These are phyloP conservation scores for Macroglossus sobrinus DNA, from an alignment of 2,113 vertebrate species.

Conservation along the genomic window DNA sequence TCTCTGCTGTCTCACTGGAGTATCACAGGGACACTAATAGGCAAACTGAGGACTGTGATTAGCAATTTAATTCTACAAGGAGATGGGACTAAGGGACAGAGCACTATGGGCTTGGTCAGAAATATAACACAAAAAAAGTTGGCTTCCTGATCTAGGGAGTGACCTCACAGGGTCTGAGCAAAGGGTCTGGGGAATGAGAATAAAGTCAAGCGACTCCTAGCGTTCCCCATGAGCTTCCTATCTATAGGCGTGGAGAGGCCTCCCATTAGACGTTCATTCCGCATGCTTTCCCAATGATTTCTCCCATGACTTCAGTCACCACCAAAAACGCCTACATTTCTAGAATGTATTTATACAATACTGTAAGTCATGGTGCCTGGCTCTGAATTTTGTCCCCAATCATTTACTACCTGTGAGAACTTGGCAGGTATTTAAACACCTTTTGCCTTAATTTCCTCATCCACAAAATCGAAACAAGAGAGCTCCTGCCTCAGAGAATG, in stretches of 20 bases:
- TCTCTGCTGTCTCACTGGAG: background rate
- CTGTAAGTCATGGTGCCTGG: background rate
- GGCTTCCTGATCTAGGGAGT: background rate
- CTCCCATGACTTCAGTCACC: background rate
- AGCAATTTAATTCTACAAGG: background rate
- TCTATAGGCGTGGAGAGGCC: fast-evolving
- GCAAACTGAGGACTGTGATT: background rate
- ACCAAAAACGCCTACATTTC: background rate
- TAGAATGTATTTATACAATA: background rate
- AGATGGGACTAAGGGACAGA: background rate
- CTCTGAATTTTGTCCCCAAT: background rate
- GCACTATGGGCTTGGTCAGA: background rate
- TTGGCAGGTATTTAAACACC: background rate
- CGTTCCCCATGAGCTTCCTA: background rate
- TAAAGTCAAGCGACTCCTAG: background rate
- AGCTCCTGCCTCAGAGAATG: background rate
- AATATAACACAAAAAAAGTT: background rate
- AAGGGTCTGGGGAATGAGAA: background rate
- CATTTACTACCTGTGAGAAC: background rate
- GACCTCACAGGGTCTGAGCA: background rate
- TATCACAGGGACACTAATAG: background rate
- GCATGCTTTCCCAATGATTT: background rate
- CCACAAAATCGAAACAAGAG: background rate
- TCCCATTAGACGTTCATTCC: background rate
- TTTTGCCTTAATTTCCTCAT: background rate